Conservation (phyloP, 2,797 vertebrate genomes). For the Halcyon smyrnensis region DNA sequence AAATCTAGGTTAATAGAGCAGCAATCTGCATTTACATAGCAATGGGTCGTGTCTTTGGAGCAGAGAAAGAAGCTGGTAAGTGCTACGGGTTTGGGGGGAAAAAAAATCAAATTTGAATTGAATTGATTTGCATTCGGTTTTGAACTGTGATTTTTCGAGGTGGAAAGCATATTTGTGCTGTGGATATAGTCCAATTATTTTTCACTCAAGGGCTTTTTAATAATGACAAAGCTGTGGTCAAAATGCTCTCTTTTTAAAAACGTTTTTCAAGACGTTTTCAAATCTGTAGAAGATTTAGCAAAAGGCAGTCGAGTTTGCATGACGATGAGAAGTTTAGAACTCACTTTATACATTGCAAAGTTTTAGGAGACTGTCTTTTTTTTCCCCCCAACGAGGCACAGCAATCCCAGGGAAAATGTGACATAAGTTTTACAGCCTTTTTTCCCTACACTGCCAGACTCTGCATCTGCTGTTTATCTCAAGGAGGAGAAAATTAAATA, state of each 20-base stretch:
- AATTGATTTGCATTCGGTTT: background rate
- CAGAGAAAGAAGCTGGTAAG: background rate
- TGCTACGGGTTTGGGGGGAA: background rate
- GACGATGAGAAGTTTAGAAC: background rate
- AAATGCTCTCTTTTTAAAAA: background rate
- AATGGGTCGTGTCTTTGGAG: background rate
- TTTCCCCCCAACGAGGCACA: background rate
- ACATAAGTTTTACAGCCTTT: background rate
- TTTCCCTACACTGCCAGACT: background rate
- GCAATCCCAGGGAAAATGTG: background rate
- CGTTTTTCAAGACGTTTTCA: background rate
- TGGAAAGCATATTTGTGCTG: background rate
- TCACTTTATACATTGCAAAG: background rate
- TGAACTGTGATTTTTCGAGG: background rate
- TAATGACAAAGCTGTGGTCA: background rate
- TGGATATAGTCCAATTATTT: background rate
- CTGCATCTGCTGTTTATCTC: constrained; percentile 35
- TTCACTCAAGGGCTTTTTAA: background rate
- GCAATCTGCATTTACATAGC: background rate
- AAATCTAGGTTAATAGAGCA: constrained; percentile 64
- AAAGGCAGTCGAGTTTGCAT: background rate
- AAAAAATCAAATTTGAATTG: background rate
- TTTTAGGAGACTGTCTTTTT: background rate
- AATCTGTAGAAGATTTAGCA: background rate
- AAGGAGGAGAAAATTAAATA: background rate